A percentile compares a stretch with the other conserved stretches of the same genome.
Conservation (phyloP, 1,140 invertebrate species). For the Penaeus vannamei region DNA sequence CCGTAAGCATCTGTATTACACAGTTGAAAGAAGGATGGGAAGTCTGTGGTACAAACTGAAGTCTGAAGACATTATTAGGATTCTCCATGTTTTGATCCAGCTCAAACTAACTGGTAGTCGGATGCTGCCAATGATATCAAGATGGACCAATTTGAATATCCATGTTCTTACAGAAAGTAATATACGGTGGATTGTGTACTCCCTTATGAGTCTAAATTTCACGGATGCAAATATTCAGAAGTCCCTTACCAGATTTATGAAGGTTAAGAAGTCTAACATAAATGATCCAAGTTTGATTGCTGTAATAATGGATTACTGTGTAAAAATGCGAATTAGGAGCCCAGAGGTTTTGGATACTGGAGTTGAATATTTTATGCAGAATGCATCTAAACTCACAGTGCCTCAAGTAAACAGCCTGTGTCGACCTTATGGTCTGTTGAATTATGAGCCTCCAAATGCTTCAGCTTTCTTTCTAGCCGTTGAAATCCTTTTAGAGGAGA, state of each 20-base stretch:
- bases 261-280: constrained; percentile 73
- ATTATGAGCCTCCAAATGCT: constrained; percentile 76
- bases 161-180: constrained; percentile 77
- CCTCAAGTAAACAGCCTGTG: constrained; percentile 77
- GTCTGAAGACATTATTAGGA: constrained; percentile 75
- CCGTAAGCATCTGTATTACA: constrained; percentile 76
- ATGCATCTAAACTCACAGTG: constrained; percentile 73
- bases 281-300: constrained; percentile 76
- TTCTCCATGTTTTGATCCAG: constrained; percentile 73
- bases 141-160: constrained; percentile 79
- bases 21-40: constrained; percentile 78
- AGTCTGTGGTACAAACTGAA: constrained; percentile 76
- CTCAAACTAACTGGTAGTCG: constrained; percentile 72
- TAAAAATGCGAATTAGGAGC: constrained; percentile 76
- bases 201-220: constrained; percentile 75
- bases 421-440: constrained; percentile 78
- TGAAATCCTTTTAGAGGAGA: constrained; percentile 76
- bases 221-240: constrained; percentile 75
- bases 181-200: constrained; percentile 76
- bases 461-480: constrained; percentile 77
- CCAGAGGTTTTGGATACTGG: constrained; percentile 76
- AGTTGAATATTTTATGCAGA: constrained; percentile 77
- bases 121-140: constrained; percentile 74
- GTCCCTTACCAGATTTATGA: constrained; percentile 78
- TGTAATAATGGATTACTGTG: constrained; percentile 78